Base-by-base conservation (phyloP, 1,140 invertebrate genomes). In the Ips nitidus region DNA sequence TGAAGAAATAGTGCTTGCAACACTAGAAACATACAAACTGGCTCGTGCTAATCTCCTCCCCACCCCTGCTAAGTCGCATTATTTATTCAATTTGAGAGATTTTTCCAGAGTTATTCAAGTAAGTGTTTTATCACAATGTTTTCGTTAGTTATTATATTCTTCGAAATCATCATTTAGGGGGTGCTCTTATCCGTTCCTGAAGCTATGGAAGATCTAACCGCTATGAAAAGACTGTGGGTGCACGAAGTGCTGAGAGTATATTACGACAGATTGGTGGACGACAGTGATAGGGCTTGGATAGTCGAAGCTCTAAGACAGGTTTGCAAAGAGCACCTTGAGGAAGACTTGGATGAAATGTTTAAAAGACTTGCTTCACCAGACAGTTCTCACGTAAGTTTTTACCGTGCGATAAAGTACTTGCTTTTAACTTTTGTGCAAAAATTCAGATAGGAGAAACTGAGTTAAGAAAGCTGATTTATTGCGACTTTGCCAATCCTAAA, bases 401-500 rank as follows among this genome's bases (percentile, higher is more conserved):
- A 5, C 7, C 7, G 7, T 38, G 2, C 6, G 3, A 41, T 50
- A 7, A 42, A 41, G 41, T 8, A 42, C 41, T 59, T 59, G 4
- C 37, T 47, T 6, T 36, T 56, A 57, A 41, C 41, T 66, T 59
- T 59, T 2, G 2, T 40, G 57, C 6, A 59, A 22, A 22, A 61
- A 6, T 69, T 55, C 71, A 89, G 87, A 84, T 94, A 50, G 89
- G 87, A 2, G 92, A 94, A 76, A 82, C 85, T 52, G 91, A 97
- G 80, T 82, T 98, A 8, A 86, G 95, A 63, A 91, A 91, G 73
- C 84, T 98, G 50, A 88, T 98, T 41, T 99, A 93, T 80, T 99
- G 97, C 82, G 95, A 98, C 80, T 99, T 98, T 81, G 88, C 89
- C 1, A 96, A 98, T 84, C 92, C 94, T 0, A 98, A 97, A 86